Evolutionary conservation across 1,140 invertebrate species (phyloP).

Genomic region (Pantala flavescens): DNA sequence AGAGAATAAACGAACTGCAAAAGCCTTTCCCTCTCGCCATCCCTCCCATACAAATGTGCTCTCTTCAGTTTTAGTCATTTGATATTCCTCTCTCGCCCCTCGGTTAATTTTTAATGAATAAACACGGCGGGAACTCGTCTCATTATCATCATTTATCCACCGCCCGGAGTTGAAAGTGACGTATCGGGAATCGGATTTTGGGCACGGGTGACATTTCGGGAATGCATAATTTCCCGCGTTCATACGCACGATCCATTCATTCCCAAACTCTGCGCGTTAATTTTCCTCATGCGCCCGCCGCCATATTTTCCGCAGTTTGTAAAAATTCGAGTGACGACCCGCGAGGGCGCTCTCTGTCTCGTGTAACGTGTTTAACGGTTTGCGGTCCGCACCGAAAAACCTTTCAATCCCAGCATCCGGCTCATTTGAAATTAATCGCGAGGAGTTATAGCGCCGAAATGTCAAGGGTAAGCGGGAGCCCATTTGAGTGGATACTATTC

Average conservation of each 20-base stretch:
- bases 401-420: background rate
- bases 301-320: too few relatives aligned
- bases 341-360: too few relatives aligned
- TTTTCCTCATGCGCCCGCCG: background rate
- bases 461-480: background rate
- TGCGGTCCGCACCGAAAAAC: background rate
- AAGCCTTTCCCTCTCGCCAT: background rate
- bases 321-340: too few relatives aligned
- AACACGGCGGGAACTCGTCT: background rate
- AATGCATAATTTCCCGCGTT: background rate
- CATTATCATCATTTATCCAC: background rate
- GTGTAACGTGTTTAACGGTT: too few relatives aligned
- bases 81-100: background rate
- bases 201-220: background rate
- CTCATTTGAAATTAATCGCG: slow-evolving; percentile 6
- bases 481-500: background rate
- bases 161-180: slow-evolving; percentile 3
- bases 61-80: background rate
- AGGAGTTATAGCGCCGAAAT: background rate
- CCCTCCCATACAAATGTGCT: background rate
- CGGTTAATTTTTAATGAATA: slow-evolving; percentile 5
- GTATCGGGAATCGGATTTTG: slow-evolving; percentile 5
- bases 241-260: background rate
- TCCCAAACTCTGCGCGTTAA: background rate
- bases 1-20: slow-evolving; percentile 3